Base-by-base conservation (phyloP, 92 coral and sea anemone genomes). In the Parazoanthus swiftii region DNA sequence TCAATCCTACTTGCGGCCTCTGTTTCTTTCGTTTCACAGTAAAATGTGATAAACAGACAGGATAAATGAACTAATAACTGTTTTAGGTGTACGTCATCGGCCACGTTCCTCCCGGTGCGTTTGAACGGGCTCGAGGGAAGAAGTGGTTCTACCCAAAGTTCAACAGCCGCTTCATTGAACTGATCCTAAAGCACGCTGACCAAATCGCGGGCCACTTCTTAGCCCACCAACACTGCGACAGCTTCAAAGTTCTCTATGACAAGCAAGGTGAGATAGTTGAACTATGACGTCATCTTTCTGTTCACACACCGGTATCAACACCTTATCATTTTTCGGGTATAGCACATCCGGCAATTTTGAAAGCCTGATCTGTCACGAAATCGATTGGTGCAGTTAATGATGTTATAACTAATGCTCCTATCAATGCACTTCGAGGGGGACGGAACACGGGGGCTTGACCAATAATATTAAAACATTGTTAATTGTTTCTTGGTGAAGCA, bases 221-320 rank as follows among this genome's bases (percentile, higher is more conserved):
- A 15, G 94, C 94, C 3, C 94, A 92, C 81, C 94, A 92, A 68
- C 94, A 92, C 42, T 92, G 94, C 68, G 94, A 92, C 90, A 92
- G 94, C 92, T 92, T 91, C 42, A 92, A 92, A 74, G 80, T 92
- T 65, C 59, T 92, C 76, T 89, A 86, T 59, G 90, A 91, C 73
- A 13, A 44, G 18, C 80, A 50, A 74, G 94, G 94, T 92, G 67
- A 56, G 42, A 39, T 26, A 25, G 13, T 29, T 5, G 10, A 16
- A 76, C 13, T 39, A 39, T 51, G 20, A 26, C 7, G 38, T 2
- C 18, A 37, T 36, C 37, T 36, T 3, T 26, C 0, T 74, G 37
- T 74, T 42, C 14, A 21, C 23, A 51, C 15, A 13, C 7, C 11
- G 8, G 51, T 7, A 7, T 48, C 9, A 10, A 48, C 8, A 48